Evolutionary conservation across 2,888 invertebrate species (phyloP).

Genomic region (Protonemura montana): DNA sequence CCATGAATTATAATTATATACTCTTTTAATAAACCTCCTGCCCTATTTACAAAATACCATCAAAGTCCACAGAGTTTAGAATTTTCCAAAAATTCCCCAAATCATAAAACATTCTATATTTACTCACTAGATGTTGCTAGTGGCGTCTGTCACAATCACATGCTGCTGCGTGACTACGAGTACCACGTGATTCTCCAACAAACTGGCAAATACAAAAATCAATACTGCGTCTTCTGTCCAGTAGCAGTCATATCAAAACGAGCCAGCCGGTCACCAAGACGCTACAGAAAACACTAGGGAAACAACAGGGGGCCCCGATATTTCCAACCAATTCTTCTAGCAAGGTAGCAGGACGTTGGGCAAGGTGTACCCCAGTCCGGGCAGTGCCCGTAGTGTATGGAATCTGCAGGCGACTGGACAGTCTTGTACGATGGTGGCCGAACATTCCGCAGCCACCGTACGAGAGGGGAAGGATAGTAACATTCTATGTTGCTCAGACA

Average conservation of each 20-base stretch:
- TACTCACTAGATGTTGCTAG: background rate
- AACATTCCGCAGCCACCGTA: constrained; percentile 60
- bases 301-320: background rate
- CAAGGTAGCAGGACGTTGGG: constrained; percentile 58
- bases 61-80: no score
- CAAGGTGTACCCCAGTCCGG: constrained; percentile 83
- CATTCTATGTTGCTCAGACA: constrained; percentile 58
- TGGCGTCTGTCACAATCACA: background rate
- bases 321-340: constrained; percentile 26
- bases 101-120: background rate
- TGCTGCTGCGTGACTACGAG: background rate
- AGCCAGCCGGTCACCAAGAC: background rate
- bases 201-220: background rate
- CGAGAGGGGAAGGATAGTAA: constrained; percentile 60
- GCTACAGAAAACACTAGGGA: background rate
- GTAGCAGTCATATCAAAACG: background rate
- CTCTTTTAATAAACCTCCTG: no score
- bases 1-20: no score
- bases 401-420: constrained; percentile 78
- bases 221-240: background rate
- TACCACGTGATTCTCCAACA: background rate
- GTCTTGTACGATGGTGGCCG: constrained; percentile 80
- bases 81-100: no score
- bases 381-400: constrained; percentile 90
- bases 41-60: no score